Evolutionary conservation across 1,140 invertebrate species (phyloP), one percentile per base, ranked within the genome.

Genomic region (Nasonia giraulti): DNA sequence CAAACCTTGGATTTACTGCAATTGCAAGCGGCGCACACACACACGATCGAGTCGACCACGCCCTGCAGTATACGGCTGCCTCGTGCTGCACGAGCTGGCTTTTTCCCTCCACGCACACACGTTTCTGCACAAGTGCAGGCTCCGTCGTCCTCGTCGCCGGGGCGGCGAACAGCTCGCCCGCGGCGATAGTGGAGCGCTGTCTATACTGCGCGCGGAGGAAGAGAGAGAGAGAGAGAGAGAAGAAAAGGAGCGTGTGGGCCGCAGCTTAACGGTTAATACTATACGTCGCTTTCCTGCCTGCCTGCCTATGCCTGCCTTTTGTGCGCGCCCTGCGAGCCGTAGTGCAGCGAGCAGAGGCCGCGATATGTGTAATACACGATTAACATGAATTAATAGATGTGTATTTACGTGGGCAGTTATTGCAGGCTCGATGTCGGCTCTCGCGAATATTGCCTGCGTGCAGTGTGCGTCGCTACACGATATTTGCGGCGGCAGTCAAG

Each of bases 1-100:
- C 82, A 84, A 81, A 84, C 73, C 81, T 86, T 80, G 69, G 62
- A 84, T 86, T 86, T 86, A 86, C 85, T 84, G 85, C 82, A 86
- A 84, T 86, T 86, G 85, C 85, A n/a, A 62, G 55, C 77, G 80
- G 23, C 66, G 55, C 62, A 14, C 5, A 62, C 55, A 47, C 76
- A 78, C 71, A 66, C 20, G 33, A 40, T 17, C 37, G 76, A 40
- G 66, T 14, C 81, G 55, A 69, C 84, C 84, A 85, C 84, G 84
- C 84, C 84, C 84, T 62, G 55, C 55, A 85, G 69, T 84, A 23
- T 68, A 17, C 17, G 83, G 76, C 68, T 79, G 83, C 73, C 47
- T 44, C 44, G n/a, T 69, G 79, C 40, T 69, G 79, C 40, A 69
- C 68, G 14, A 27, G 37, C 66, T 66, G 17, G 37, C 66, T 74